phyloP scores from a whole-genome alignment of 2,113 vertebrate species.

The Leptosomus discolor region DNA sequence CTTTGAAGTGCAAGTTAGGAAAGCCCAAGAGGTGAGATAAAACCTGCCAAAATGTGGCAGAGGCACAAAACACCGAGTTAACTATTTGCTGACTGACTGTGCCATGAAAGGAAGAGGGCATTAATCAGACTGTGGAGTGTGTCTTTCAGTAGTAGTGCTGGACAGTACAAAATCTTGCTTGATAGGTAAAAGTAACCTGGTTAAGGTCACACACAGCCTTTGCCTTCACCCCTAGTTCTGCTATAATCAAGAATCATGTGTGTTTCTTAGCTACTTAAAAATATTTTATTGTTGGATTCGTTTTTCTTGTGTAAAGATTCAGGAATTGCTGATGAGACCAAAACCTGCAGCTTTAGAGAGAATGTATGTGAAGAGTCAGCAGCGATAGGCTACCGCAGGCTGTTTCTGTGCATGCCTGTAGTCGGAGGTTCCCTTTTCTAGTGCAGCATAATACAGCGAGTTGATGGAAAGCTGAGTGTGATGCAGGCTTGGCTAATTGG shows the following conservation, averaged over 20 bases:
- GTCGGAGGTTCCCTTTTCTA: conserved; percentile 20
- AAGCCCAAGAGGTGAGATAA: neutral
- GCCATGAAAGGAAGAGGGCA: neutral
- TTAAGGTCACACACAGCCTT: neutral
- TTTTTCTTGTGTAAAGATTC: neutral
- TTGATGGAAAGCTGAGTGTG: conserved; percentile 49
- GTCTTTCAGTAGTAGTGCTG: neutral
- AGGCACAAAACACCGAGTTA: neutral
- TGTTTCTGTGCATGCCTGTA: conserved; percentile 3
- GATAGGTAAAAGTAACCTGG: neutral
- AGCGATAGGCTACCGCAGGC: neutral
- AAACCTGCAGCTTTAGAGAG: conserved; percentile 56
- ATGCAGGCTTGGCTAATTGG: conserved; percentile 55
- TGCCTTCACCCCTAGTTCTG: neutral
- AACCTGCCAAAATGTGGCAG: neutral
- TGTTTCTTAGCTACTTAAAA: neutral
- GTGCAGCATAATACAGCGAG: neutral
- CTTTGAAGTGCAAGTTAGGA: neutral
- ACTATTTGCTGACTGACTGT: neutral
- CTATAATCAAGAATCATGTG: neutral
- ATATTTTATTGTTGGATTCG: neutral
- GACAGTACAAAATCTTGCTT: neutral
- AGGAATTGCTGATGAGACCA: conserved; percentile 49
- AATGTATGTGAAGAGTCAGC: conserved; percentile 55
- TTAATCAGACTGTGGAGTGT: neutral